Conservation (phyloP, 2,113 vertebrate genomes). For the Callospermophilus lateralis region DNA sequence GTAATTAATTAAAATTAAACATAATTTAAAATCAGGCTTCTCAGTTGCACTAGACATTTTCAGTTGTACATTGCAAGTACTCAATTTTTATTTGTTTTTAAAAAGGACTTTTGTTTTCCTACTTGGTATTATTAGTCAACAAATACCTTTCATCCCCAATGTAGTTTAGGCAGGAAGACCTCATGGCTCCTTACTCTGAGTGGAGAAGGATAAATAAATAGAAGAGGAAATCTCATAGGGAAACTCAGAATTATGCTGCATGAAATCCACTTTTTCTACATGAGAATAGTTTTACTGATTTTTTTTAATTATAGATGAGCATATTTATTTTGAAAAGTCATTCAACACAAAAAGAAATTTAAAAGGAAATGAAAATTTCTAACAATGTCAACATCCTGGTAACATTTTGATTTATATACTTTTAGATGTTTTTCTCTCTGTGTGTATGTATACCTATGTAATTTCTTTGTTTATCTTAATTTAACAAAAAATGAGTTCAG, state of each 20-base stretch:
- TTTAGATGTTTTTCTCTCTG: neutral
- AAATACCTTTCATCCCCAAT: neutral
- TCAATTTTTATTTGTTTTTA: neutral
- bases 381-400: neutral
- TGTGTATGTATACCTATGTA: neutral
- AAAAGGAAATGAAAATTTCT: constrained; percentile 34
- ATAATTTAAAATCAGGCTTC: neutral
- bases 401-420: constrained; percentile 18
- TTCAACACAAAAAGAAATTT: neutral
- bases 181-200: neutral
- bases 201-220: neutral
- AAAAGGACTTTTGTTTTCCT: constrained; percentile 3
- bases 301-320: neutral
- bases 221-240: constrained; percentile 35
- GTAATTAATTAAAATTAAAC: neutral
- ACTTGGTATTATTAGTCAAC: neutral
- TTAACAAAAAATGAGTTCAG: no score
- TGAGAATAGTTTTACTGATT: constrained; percentile 13
- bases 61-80: neutral
- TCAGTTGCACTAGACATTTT: neutral
- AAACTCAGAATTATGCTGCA: constrained; percentile 5
- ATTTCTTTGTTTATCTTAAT: no score
- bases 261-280: neutral
- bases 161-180: neutral
- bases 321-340: constrained; percentile 35